Evolutionary conservation across 2,113 vertebrate genomes (phyloP).

Genomic region (Callorhinus ursinus): DNA sequence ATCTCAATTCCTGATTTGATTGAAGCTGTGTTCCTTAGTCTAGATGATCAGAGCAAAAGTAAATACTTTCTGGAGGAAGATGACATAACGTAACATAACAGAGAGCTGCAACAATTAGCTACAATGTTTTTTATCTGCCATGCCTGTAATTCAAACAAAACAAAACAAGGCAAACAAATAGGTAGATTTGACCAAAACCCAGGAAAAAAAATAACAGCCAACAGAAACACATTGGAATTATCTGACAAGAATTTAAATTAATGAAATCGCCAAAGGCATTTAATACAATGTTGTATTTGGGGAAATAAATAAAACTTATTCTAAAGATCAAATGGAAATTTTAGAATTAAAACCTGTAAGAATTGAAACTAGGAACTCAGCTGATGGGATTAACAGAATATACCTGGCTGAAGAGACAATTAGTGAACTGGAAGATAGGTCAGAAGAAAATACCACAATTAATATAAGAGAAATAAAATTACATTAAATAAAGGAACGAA

Average conservation of each 20-base stretch:
- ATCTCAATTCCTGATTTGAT: not conserved
- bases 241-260: not conserved
- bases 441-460: not conserved
- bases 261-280: not conserved
- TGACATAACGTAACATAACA: accelerated
- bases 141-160: not conserved
- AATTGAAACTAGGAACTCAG: not conserved
- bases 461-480: not conserved
- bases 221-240: not conserved
- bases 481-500: not conserved
- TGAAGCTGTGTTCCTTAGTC: not conserved
- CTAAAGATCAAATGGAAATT: not conserved
- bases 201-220: not conserved
- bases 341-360: not conserved
- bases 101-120: not conserved
- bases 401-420: not conserved
- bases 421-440: not conserved
- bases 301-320: not conserved
- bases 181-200: not conserved
- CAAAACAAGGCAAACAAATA: not conserved
- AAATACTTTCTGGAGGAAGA: not conserved
- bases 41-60: not conserved
- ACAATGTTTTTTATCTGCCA: not conserved
- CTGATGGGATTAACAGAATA: not conserved
- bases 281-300: not conserved